Base-by-base conservation (phyloP, 1,140 invertebrate species). In the Diuraphis noxia region DNA sequence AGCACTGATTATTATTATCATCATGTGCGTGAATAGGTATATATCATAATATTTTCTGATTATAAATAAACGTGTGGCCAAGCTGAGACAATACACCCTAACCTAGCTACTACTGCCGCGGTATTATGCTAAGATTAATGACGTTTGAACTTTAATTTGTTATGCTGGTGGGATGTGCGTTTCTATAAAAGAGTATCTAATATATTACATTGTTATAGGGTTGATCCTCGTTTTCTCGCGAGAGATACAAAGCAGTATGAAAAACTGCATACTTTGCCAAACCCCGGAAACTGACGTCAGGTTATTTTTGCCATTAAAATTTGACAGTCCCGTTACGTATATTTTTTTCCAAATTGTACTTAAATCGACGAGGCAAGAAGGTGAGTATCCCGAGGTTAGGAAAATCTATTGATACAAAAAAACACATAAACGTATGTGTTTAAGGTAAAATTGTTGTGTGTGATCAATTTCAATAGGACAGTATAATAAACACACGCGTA, bases 121-220 rank as follows among this genome's bases (percentile, higher is more conserved):
- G n/a, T 72, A 72, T 72, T 72, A 72, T n/a, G 34, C 30, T n/a
- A 72, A 72, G 56, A 72, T 72, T 72, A 72, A 72, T 72, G 56
- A n/a, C 56, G 56, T 72, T 72, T 72, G 56, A 72, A 72, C 56
- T 72, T n/a, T n/a, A 72, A n/a, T n/a, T 72, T 72, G n/a, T 72
- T 72, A 72, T 13, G 5, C 56, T n/a, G 30, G 10, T n/a, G 30
- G 30, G 56, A 72, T 72, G 17, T 72, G n/a, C 17, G 56, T 4
- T 72, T 21, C n/a, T 72, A 72, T 72, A 72, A 72, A 72, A 72
- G 56, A 72, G 56, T n/a, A 30, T 72, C 56, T 72, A 72, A n/a
- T 72, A 72, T n/a, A 72, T 72, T 72, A 72, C 34, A n/a, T 72
- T 72, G 56, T n/a, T n/a, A 72, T 72, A 72, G 56, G 56, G n/a